Conservation (phyloP, 2,888 invertebrate species). For the Euzetes globulus region DNA sequence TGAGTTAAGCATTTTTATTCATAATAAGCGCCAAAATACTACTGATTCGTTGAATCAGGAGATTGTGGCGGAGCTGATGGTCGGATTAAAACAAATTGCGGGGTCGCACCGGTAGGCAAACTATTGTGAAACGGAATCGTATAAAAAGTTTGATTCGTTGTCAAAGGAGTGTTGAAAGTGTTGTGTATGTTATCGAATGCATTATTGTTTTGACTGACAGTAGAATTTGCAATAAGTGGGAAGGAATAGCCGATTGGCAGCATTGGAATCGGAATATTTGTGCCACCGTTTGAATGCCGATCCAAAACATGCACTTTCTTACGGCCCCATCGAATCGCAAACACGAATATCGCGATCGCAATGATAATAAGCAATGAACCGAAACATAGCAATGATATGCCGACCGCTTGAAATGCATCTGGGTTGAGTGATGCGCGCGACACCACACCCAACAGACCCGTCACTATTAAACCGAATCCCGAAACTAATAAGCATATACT, state of each 20-base stretch:
- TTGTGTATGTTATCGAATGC: neutral
- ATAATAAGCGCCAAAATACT: neutral
- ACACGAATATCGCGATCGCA: conserved; percentile 9
- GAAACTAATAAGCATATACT: conserved; percentile 17
- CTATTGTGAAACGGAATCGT: neutral
- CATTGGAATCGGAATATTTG: neutral
- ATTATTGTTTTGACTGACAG: neutral
- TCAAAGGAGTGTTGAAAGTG: neutral
- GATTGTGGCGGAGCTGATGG: conserved; percentile 10
- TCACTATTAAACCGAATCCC: conserved; percentile 28
- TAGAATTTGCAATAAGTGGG: neutral
- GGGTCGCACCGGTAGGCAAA: neutral
- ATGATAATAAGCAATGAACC: neutral
- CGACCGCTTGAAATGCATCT: conserved; percentile 4
- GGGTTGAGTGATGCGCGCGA: conserved; percentile 2
- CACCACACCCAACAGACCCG: conserved; percentile 20
- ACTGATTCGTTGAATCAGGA: neutral
- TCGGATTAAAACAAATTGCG: neutral
- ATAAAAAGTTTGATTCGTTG: neutral
- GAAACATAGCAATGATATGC: conserved; percentile 19
- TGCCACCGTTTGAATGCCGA: neutral
- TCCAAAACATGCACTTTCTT: conserved; percentile 14
- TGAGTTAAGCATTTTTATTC: no score
- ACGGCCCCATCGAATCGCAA: conserved; percentile 21
- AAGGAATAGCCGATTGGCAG: neutral